Conservation (phyloP, 2,797 vertebrate genomes). For the Petrocephalus schoutedeni region DNA sequence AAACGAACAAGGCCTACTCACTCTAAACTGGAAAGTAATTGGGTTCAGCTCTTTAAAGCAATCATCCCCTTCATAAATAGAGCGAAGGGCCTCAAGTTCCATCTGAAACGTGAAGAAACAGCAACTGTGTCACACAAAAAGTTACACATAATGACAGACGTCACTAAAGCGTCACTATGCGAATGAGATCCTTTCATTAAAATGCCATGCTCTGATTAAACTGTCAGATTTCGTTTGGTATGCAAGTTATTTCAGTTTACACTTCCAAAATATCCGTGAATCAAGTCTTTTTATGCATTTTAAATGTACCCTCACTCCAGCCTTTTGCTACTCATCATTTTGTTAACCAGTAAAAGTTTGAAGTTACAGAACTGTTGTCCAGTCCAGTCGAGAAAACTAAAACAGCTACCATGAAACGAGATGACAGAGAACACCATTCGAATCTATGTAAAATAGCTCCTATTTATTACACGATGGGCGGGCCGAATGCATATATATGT, state of each 20-base stretch:
- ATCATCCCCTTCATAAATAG: slow-evolving; percentile 92
- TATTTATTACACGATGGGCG: neutral
- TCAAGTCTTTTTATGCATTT: neutral
- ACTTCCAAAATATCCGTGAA: neutral
- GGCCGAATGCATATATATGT: neutral
- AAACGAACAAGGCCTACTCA: slow-evolving; percentile 51
- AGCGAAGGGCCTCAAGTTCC: slow-evolving; percentile 92
- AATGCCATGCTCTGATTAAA: neutral
- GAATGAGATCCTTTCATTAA: neutral
- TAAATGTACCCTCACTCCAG: neutral
- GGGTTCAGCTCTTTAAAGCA: slow-evolving; percentile 88
- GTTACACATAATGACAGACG: neutral
- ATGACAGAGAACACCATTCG: neutral
- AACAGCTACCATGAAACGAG: neutral
- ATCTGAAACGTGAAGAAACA: slow-evolving; percentile 66
- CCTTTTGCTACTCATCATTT: neutral
- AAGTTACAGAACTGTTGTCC: neutral
- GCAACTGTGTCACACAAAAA: neutral
- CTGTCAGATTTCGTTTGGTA: neutral
- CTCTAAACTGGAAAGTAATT: slow-evolving; percentile 87
- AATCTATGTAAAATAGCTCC: neutral
- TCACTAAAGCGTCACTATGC: neutral
- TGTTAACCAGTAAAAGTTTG: neutral
- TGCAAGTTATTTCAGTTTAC: neutral
- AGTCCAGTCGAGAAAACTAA: neutral